Evolutionary conservation across 2,888 invertebrate genomes (phyloP), one percentile per base, ranked within the genome.

Genomic region (Linyphia triangularis): DNA sequence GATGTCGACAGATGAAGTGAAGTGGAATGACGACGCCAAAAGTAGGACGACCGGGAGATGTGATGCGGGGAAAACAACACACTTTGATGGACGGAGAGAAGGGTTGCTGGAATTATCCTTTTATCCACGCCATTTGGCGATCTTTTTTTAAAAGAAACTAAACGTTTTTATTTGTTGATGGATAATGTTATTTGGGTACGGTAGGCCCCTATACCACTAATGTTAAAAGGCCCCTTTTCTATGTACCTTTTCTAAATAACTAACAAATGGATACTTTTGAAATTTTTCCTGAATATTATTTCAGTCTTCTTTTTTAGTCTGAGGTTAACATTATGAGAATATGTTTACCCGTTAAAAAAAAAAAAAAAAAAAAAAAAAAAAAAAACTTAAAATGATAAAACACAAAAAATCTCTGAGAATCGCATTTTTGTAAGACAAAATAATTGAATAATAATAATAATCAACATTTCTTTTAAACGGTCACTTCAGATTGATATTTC

Each of bases 1-100:
- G 51, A 51, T 51, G 51, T 51, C 51, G n/a, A 51, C 51, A 51
- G 51, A 51, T 51, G 51, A 51, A 51, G 51, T 51, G 51, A 51
- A 51, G 51, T 51, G 51, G n/a, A 13, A 51, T n/a, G n/a, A 3
- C 33, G 33, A 4, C 16, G 51, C 51, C 51, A 5, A 51, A 51
- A 51, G 51, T 51, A 51, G 51, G 51, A 51, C 51, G 51, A 51
- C 51, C 9, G 51, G 16, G n/a, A 16, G n/a, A 16, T n/a, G 51
- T 16, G 51, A 5, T 51, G 51, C 51, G n/a, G n/a, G n/a, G 51
- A 51, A 13, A n/a, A 51, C 51, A 6, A n/a, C 4, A 51, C 13
- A 51, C 51, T 9, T 9, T 51, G 9, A 51, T 51, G 13, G 51
- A 13, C 5, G 51, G 13, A n/a, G n/a, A n/a, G 51, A 51, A 51